Evolutionary conservation across 2,888 invertebrate genomes (phyloP), one percentile per base, ranked within the genome.

Genomic region (Myopa tessellatipennis): DNA sequence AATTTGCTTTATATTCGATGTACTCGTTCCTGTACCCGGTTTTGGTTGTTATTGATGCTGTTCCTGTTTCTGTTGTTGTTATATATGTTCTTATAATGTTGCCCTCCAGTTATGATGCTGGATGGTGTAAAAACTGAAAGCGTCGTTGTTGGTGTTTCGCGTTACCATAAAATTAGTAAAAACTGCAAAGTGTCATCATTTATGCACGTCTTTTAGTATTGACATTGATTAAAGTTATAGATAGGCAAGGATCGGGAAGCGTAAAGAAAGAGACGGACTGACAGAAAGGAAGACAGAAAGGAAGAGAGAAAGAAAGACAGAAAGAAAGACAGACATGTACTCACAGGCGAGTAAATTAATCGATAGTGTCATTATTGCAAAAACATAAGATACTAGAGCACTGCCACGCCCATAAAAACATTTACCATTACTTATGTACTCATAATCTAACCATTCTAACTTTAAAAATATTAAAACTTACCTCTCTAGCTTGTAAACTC

Each of bases 111-210:
- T 6, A 10, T 40, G 10, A 8, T 36, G 12, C 63, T 63, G 26
- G 38, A 38, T 3, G 65, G 65, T 34, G 38, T 10, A 65, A 14
- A 36, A 65, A 65, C 16, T 65, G 63, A 61, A 73, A 61, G 73
- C 73, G 45, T 73, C 72, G 60, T 50, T 38, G 10, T 55, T 38
- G 16, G 36, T 38, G 10, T 36, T 34, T 38, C 12, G 52, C 63
- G 63, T 34, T 65, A 40, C 65, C 45, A 73, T 73, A 65, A 74
- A 74, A 74, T 74, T 74, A 74, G 74, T 63, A 65, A 65, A 50
- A 74, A 52, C 65, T 38, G 34, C 52, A 50, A 74, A 63, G 65
- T 65, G 65, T 74, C 74, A 63, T 65, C 74, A 52, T 74, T 74
- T 65, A 65, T 74, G 63, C 65, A 52, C n/a, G 50, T 16, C 65